phyloP scores from a whole-genome alignment of 2,113 vertebrate genomes.

The Lophura nycthemera region DNA sequence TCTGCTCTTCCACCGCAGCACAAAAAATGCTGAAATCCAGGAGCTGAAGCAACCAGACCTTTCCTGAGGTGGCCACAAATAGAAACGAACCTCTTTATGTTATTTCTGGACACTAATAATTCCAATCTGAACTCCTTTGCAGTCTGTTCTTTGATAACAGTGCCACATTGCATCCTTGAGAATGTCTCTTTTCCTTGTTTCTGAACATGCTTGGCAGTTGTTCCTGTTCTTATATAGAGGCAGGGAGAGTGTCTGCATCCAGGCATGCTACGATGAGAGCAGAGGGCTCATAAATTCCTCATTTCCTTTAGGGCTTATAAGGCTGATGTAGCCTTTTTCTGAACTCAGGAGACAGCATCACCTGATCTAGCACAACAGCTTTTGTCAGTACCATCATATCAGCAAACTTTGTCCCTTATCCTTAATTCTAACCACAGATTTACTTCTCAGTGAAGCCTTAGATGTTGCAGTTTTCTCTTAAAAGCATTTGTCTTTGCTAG shows the following conservation, averaged over 20 bases:
- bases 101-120: neutral
- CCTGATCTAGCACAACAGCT: neutral
- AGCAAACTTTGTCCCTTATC: neutral
- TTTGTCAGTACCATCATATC: neutral
- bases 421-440: neutral
- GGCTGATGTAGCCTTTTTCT: neutral
- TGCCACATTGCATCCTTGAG: neutral
- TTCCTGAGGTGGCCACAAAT: constrained; percentile 2
- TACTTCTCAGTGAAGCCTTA: neutral
- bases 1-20: neutral
- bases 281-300: constrained; percentile 10
- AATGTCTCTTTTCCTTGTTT: neutral
- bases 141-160: neutral
- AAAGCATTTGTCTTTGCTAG: neutral
- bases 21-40: constrained; percentile 23
- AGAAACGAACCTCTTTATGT: neutral
- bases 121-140: neutral
- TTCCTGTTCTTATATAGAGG: neutral
- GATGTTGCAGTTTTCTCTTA: constrained; percentile 17
- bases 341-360: neutral
- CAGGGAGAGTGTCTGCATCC: neutral
- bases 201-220: neutral
- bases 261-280: neutral
- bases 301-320: neutral
- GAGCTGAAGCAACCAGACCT: neutral